Percentiles rank a stretch among this genome's conserved stretches.
These are phyloP conservation scores for Selenia dentaria DNA, from an alignment of 2,888 invertebrate genomes.

Conservation along the genomic window DNA sequence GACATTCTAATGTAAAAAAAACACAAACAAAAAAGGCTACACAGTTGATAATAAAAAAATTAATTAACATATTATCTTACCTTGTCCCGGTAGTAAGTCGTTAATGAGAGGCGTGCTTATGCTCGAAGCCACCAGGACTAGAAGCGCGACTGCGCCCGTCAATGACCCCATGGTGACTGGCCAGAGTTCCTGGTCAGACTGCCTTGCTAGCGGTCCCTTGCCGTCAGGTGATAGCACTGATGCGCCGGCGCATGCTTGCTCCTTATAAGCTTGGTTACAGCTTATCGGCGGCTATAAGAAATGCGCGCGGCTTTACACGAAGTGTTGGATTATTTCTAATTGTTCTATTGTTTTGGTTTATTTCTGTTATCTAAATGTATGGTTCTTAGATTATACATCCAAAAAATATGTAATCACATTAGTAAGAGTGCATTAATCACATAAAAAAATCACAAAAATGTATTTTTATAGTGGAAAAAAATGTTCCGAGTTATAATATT, in stretches of 20 bases:
- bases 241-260: conserved; percentile 57
- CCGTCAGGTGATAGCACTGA: conserved; percentile 51
- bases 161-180: conserved; percentile 74
- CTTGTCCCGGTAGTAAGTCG: conserved; percentile 66
- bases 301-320: conserved; percentile 26
- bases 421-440: too few species aligned
- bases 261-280: conserved; percentile 63
- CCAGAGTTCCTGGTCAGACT: conserved; percentile 12
- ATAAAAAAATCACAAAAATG: too few species aligned
- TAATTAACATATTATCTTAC: conserved; percentile 38
- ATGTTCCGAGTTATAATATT: too few species aligned
- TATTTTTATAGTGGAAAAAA: too few species aligned
- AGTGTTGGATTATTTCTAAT: too few species aligned
- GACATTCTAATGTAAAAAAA: too few species aligned
- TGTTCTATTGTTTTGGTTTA: too few species aligned
- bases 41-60: background rate
- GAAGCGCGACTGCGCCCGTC: conserved; percentile 58
- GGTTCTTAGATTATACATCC: too few species aligned
- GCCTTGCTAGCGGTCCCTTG: conserved; percentile 38
- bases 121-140: conserved; percentile 48
- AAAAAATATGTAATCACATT: too few species aligned
- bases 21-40: too few species aligned
- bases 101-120: conserved; percentile 66
- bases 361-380: too few species aligned
- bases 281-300: conserved; percentile 32